Base-by-base conservation (phyloP, 2,888 invertebrate species). In the Pristionchus entomophagus region DNA sequence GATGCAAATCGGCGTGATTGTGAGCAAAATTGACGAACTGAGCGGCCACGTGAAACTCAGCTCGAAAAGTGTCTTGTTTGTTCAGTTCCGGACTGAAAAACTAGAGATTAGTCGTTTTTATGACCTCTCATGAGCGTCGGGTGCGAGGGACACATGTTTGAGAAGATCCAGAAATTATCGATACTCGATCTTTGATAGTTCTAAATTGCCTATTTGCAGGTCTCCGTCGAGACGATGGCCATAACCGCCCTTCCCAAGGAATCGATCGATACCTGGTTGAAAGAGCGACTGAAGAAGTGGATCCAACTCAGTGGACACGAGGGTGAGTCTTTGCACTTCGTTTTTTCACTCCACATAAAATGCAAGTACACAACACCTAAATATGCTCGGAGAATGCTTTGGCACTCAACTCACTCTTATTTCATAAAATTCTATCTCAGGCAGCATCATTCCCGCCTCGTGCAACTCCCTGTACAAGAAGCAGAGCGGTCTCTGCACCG, bases 401-500 rank as follows among this genome's bases (percentile, higher is more conserved):
- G n/a, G n/a, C n/a, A n/a, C 14, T 45, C 45, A 45, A 45, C 14
- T 45, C 6, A 14, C 14, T 6, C 45, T 56, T 14, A 2, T 22
- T 56, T 8, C 56, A 22, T 19, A 56, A 59, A 26, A 59, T 1
- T 59, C 14, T 62, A 65, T 65, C 32, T 5, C 88, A 90, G 91
- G 91, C 2, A 90, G 90, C 49, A 91, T 93, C 56, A 92, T 93
- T 17, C 93, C 93, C 10, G 93, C 93, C 53, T 91, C 93, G n/a
- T 90, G 91, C 35, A 90, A 93, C 81, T 93, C 93, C 17, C 88
- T 93, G 32, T 93, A 92, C 91, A 93, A 93, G 89, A 93, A 93
- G 86, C 92, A 93, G 86, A 91, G 90, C 17, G 93, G 94, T 45
- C 94, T 94, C 86, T 94, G 93, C 88, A 93, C 92, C 84, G 95